Evolutionary conservation across 2,797 vertebrate species (phyloP), one percentile per base, ranked within the genome.

Genomic region (Columba guinea): DNA sequence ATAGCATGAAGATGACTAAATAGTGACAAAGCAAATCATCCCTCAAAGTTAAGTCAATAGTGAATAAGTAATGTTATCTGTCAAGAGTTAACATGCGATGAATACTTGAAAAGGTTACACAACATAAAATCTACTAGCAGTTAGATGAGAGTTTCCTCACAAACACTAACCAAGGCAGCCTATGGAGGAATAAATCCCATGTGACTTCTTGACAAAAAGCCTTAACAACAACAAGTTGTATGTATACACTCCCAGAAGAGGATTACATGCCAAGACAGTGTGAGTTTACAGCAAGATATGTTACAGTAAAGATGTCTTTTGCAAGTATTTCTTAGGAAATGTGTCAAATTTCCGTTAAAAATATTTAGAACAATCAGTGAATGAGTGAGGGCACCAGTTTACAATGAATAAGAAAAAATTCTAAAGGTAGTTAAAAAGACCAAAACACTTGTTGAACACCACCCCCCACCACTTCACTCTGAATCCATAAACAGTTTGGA

Each of bases 11-110:
- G 78, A 91, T 93, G 69, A 76, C 77, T 90, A n/a, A 90, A 63
- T 10, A 86, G 90, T 81, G 75, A 95, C 73, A 93, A 90, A 96
- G 90, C 58, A 94, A 97, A 87, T 93, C 91, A 86, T 60, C 87
- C 81, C 63, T 49, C 59, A 84, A 95, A 93, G 92, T 58, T 60
- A 94, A 95, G 74, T 89, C 94, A 95, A 68, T 88, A 84, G 75
- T 28, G 92, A 95, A 71, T 74, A 93, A 89, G 87, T 82, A 87
- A 91, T 93, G 91, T 86, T 94, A 90, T 91, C 93, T 93, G 93
- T 94, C 92, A 96, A 90, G 93, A 95, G 75, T 82, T 89, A 89
- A 64, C 17, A 56, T 59, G 89, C 90, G 96, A 89, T 75, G 87
- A 88, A 95, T 95, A 94, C 82, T 73, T 92, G 69, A 19, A 89